These are phyloP conservation scores for Xestobium rufovillosum DNA, from an alignment of 2,888 invertebrate species.

Conservation along the genomic window DNA sequence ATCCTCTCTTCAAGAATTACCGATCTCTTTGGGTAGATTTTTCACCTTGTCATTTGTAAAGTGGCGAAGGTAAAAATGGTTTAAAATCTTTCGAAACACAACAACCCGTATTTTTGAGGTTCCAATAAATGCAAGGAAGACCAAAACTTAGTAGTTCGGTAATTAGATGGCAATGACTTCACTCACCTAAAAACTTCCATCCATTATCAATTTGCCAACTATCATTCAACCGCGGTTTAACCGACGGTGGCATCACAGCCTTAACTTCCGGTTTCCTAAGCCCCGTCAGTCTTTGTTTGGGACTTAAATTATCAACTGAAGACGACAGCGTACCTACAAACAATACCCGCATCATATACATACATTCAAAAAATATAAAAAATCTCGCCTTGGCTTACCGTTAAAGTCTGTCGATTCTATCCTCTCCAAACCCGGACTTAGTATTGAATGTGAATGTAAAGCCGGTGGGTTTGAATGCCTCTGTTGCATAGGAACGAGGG, in stretches of 20 bases:
- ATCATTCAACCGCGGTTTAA: conserved; percentile 44
- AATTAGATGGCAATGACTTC: no score
- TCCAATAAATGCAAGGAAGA: no score
- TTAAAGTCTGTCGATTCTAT: conserved; percentile 40
- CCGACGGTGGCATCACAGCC: conserved; percentile 64
- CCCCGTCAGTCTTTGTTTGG: conserved; percentile 32
- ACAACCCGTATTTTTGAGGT: no score
- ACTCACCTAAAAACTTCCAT: conserved; percentile 81
- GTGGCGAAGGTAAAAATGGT: no score
- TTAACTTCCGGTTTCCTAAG: conserved; percentile 54
- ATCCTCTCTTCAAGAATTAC: no score
- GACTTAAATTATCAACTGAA: conserved; percentile 62
- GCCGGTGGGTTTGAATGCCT: conserved; percentile 46
- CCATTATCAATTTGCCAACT: conserved; percentile 84
- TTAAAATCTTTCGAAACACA: no score
- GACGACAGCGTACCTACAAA: conserved; percentile 45
- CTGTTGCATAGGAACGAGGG: conserved; percentile 36
- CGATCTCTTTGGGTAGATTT: no score
- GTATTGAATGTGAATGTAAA: conserved; percentile 34
- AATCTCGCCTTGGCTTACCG: conserved; percentile 21
- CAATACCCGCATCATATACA: conserved; percentile 3
- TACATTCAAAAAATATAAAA: neutral
- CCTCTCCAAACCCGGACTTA: conserved; percentile 38
- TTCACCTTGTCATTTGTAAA: no score
- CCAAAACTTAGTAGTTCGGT: no score